Conservation (phyloP, 2,888 invertebrate genomes). For the Selenia dentaria region DNA sequence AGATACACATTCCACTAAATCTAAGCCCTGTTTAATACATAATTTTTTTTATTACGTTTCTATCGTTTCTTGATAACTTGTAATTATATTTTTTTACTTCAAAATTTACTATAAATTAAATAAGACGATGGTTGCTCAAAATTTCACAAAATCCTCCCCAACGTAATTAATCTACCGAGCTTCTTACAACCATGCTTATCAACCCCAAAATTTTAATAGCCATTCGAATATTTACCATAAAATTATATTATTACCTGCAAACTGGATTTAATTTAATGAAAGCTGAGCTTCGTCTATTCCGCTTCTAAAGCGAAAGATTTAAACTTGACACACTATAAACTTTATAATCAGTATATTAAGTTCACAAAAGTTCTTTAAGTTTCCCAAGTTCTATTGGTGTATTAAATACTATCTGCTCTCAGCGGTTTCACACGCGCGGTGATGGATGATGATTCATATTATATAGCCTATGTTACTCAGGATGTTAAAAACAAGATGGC, state of each 20-base stretch:
- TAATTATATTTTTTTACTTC: too few species aligned
- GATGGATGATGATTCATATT: too few species aligned
- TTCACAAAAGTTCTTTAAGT: background rate
- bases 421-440: too few species aligned
- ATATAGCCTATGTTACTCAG: too few species aligned
- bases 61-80: too few species aligned
- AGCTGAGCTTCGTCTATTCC: slow-evolving; percentile 31
- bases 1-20: too few species aligned
- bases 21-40: too few species aligned
- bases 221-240: slow-evolving; percentile 31
- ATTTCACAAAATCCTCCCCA: slow-evolving; percentile 1
- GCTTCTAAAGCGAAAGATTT: slow-evolving; percentile 41
- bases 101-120: too few species aligned
- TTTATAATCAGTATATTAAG: slow-evolving; percentile 1
- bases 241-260: slow-evolving; percentile 34
- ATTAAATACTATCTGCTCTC: too few species aligned
- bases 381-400: too few species aligned
- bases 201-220: slow-evolving; percentile 24
- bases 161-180: slow-evolving; percentile 13
- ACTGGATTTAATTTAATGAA: slow-evolving; percentile 34
- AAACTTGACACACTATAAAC: slow-evolving; percentile 20
- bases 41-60: too few species aligned
- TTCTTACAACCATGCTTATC: slow-evolving; percentile 17
- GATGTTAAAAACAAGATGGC: too few species aligned
- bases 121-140: background rate